These are phyloP conservation scores for Corythucha ciliata DNA, from an alignment of 2,888 invertebrate genomes.

Conservation along the genomic window DNA sequence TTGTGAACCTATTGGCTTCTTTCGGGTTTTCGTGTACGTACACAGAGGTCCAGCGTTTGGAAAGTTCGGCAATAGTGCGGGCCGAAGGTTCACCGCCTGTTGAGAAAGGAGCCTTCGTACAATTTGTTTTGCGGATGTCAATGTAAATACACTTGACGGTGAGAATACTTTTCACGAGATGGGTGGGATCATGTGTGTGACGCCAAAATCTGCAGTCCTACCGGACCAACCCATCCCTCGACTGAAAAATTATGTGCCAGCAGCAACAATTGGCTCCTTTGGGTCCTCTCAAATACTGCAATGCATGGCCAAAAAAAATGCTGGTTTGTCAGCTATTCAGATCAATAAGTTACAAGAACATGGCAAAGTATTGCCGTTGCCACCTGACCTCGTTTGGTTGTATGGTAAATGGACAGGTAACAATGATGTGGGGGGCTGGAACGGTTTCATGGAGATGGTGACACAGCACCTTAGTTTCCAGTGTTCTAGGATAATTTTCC, in stretches of 20 bases:
- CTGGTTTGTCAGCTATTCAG: no score
- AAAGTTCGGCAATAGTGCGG: slow-evolving; percentile 9
- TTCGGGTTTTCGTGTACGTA: slow-evolving; percentile 14
- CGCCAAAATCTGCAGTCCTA: slow-evolving; percentile 11
- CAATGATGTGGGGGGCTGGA: slow-evolving; percentile 33
- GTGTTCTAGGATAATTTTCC: slow-evolving; percentile 34
- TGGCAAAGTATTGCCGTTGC: no score
- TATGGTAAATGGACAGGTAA: slow-evolving; percentile 11
- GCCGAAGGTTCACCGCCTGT: neutral
- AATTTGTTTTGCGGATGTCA: slow-evolving; percentile 33
- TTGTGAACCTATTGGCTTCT: slow-evolving; percentile 13
- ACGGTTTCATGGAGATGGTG: slow-evolving; percentile 37
- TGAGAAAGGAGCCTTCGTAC: slow-evolving; percentile 24
- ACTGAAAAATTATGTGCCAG: slow-evolving; percentile 3
- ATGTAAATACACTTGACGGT: slow-evolving; percentile 19
- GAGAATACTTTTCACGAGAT: slow-evolving; percentile 11
- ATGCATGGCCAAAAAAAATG: no score
- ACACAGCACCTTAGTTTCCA: slow-evolving; percentile 31
- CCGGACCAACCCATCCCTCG: slow-evolving; percentile 6
- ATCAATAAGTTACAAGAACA: no score
- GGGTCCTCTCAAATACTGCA: no score
- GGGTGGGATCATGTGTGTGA: slow-evolving; percentile 9
- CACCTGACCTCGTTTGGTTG: slow-evolving; percentile 15
- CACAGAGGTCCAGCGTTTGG: slow-evolving; percentile 10
- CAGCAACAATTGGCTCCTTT: no score